Conservation (phyloP, 2,888 invertebrate genomes). For the Synergus japonicus region DNA sequence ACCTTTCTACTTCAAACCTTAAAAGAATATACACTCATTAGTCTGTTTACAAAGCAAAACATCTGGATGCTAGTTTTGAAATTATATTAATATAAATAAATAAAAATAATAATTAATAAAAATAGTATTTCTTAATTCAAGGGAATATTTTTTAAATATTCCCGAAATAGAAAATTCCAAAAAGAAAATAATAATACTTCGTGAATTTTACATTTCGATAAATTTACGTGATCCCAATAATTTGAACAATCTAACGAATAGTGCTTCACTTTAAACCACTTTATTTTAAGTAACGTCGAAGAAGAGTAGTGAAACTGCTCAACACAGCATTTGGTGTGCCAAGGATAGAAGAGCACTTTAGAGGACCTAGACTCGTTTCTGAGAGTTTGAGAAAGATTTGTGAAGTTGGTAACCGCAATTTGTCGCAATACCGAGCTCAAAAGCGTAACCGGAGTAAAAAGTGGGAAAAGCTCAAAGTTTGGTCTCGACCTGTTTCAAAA, state of each 20-base stretch:
- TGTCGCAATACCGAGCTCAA: slow-evolving; percentile 52
- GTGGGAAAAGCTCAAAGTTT: slow-evolving; percentile 56
- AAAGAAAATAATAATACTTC: too few species aligned
- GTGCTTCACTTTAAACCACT: background rate
- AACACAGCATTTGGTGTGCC: slow-evolving; percentile 24
- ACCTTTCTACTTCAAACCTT: background rate
- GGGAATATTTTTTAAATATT: background rate
- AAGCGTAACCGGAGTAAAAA: slow-evolving; percentile 29
- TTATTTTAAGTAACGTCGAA: slow-evolving; percentile 16
- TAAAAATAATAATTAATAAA: too few species aligned
- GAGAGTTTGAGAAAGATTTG: slow-evolving; percentile 54
- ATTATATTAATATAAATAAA: background rate
- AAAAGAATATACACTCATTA: slow-evolving; percentile 2
- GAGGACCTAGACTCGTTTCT: slow-evolving; percentile 30
- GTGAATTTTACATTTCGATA: too few species aligned
- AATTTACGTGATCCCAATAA: background rate
- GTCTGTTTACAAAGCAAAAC: slow-evolving; percentile 1
- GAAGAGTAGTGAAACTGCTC: slow-evolving; percentile 9
- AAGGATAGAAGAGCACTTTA: slow-evolving; percentile 49
- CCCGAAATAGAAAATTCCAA: too few species aligned
- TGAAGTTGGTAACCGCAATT: slow-evolving; percentile 57
- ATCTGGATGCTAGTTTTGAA: background rate
- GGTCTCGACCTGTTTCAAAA: slow-evolving; percentile 55
- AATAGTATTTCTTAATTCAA: background rate
- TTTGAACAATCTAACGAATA: background rate